Conservation (phyloP, 2,888 invertebrate genomes). For the Apomyelois bistriatella region DNA sequence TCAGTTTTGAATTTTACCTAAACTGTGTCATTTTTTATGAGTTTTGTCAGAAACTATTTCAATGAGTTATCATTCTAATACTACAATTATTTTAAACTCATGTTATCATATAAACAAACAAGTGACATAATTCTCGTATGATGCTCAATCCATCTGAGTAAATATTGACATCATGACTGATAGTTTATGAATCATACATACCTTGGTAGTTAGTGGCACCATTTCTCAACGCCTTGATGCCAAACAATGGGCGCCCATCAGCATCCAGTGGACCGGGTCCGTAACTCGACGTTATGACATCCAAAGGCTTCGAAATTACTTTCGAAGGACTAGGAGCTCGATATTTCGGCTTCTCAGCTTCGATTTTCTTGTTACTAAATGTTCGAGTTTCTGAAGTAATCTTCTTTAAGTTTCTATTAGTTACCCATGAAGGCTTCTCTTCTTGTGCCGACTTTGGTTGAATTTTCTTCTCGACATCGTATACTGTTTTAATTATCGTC, state of each 20-base stretch:
- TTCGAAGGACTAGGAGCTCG: slow-evolving; percentile 62
- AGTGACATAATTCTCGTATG: not conserved
- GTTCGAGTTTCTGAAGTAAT: slow-evolving; percentile 59
- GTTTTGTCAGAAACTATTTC: too few species aligned
- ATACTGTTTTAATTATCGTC: slow-evolving; percentile 51
- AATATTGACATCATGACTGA: slow-evolving; percentile 20
- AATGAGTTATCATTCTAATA: not conserved
- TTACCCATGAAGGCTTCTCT: slow-evolving; percentile 82
- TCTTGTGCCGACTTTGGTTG: slow-evolving; percentile 59
- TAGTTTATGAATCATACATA: slow-evolving; percentile 38
- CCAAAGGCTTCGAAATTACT: slow-evolving; percentile 70
- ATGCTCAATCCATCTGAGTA: slow-evolving; percentile 16
- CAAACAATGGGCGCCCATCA: slow-evolving; percentile 88
- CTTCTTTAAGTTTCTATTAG: slow-evolving; percentile 80
- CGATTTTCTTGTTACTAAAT: slow-evolving; percentile 60
- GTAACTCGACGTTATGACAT: slow-evolving; percentile 89
- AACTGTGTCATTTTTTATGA: too few species aligned
- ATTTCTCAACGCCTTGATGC: slow-evolving; percentile 84
- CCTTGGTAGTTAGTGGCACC: slow-evolving; percentile 83
- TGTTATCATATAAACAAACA: not conserved
- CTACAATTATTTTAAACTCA: not conserved
- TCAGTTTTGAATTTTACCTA: too few species aligned
- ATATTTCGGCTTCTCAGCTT: slow-evolving; percentile 60
- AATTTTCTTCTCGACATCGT: slow-evolving; percentile 51
- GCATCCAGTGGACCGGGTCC: slow-evolving; percentile 91